Conservation (phyloP, 1,140 invertebrate species). For the Carposina sasakii region DNA sequence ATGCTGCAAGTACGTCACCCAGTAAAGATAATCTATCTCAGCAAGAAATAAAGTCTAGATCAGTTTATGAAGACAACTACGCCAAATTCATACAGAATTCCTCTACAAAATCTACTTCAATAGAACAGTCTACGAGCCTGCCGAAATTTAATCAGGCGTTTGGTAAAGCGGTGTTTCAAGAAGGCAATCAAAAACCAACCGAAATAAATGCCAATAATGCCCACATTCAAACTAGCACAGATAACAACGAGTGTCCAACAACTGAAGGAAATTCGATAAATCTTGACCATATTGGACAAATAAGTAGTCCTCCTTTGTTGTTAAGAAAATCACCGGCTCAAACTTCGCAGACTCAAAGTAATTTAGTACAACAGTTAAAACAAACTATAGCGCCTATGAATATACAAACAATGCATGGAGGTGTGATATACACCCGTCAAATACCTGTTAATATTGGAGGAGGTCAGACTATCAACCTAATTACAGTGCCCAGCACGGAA, state of each 20-base stretch:
- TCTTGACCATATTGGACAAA: constrained; percentile 57
- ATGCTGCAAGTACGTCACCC: constrained; percentile 16
- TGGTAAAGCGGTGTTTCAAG: constrained; percentile 77
- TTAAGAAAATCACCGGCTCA: constrained; percentile 50
- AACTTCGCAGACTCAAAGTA: constrained; percentile 46
- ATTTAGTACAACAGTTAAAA: constrained; percentile 63
- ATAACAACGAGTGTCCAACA: constrained; percentile 41
- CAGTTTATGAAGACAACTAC: constrained; percentile 73
- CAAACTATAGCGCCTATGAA: constrained; percentile 66
- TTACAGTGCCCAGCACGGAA: constrained; percentile 70
- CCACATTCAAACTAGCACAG: constrained; percentile 28
- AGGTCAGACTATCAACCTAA: constrained; percentile 75
- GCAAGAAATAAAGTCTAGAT: constrained; percentile 67
- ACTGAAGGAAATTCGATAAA: constrained; percentile 45
- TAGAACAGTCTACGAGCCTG: constrained; percentile 65
- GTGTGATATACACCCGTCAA: constrained; percentile 76
- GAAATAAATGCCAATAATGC: constrained; percentile 42
- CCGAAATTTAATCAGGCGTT: constrained; percentile 88
- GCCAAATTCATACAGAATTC: constrained; percentile 70
- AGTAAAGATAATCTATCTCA: constrained; percentile 32
- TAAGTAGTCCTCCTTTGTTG: constrained; percentile 59
- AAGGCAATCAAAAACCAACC: constrained; percentile 49
- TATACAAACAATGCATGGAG: constrained; percentile 75
- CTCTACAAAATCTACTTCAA: constrained; percentile 39
- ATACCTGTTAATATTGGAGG: constrained; percentile 72